Evolutionary conservation across 2,113 vertebrate genomes (phyloP).

Genomic region (Lepidothrix coronata): DNA sequence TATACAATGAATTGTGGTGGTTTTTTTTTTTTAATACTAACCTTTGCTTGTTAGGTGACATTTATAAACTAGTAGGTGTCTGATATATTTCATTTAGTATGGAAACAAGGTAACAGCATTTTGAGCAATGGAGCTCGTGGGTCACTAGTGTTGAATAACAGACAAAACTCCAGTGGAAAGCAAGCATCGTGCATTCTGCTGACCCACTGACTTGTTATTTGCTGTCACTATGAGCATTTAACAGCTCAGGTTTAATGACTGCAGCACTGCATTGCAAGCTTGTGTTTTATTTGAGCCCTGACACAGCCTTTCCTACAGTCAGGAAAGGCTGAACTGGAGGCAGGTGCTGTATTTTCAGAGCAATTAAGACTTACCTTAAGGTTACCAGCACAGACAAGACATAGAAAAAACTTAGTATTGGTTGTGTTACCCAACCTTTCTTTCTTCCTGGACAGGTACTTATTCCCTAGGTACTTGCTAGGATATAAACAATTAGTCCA

Average conservation of each 20-base stretch:
- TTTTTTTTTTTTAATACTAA: neutral
- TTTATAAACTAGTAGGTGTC: neutral
- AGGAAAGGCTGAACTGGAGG: neutral
- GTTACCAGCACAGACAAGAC: neutral
- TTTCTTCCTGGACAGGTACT: neutral
- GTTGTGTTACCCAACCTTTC: neutral
- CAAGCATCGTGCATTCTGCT: neutral
- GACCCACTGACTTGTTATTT: neutral
- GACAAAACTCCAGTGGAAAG: neutral
- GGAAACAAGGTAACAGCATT: neutral
- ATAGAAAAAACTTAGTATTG: neutral
- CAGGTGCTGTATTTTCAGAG: neutral
- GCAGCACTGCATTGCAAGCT: neutral
- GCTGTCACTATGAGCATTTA: neutral
- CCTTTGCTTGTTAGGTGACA: neutral
- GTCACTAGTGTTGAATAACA: neutral
- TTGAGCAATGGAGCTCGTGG: neutral
- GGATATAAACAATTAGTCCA: neutral
- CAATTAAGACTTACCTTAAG: neutral
- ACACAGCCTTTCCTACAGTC: neutral
- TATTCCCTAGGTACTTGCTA: neutral
- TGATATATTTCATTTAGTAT: neutral
- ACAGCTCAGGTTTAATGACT: neutral
- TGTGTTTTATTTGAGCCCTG: neutral
- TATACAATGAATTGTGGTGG: no score